Conservation (phyloP, 92 coral and sea anemone species). For the Scolanthus callimorphus region DNA sequence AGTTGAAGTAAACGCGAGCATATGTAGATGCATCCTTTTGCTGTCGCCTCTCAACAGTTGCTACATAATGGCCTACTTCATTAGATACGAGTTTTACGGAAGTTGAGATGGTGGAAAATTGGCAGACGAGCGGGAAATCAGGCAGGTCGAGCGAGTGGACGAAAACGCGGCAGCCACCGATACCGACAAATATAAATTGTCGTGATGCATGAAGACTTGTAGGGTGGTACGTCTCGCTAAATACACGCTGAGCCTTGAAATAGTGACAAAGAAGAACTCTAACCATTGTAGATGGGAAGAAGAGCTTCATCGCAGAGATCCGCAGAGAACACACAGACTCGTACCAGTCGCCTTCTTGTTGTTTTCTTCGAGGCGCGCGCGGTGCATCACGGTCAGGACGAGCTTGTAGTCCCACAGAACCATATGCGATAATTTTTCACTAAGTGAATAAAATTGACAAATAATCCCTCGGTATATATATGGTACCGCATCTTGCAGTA, state of each 20-base stretch:
- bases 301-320: too few species aligned
- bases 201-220: constrained; percentile 54
- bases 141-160: constrained; percentile 80
- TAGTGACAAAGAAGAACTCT: constrained; percentile 89
- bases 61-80: constrained; percentile 69
- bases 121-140: constrained; percentile 75
- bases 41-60: constrained; percentile 66
- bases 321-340: too few species aligned
- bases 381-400: too few species aligned
- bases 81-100: constrained; percentile 77
- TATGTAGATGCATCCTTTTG: constrained; percentile 40
- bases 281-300: constrained; percentile 58
- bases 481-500: too few species aligned
- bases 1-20: constrained; percentile 91
- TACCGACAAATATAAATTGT: constrained; percentile 73
- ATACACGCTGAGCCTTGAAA: constrained; percentile 78
- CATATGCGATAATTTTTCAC: too few species aligned
- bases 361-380: too few species aligned
- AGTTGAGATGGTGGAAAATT: constrained; percentile 82
- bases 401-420: too few species aligned
- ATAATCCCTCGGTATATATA: too few species aligned
- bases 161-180: constrained; percentile 61
- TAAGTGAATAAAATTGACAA: too few species aligned
- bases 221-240: constrained; percentile 82
- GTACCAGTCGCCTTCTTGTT: too few species aligned